phyloP scores from a whole-genome alignment of 2,113 vertebrate species.

The Merops nubicus region DNA sequence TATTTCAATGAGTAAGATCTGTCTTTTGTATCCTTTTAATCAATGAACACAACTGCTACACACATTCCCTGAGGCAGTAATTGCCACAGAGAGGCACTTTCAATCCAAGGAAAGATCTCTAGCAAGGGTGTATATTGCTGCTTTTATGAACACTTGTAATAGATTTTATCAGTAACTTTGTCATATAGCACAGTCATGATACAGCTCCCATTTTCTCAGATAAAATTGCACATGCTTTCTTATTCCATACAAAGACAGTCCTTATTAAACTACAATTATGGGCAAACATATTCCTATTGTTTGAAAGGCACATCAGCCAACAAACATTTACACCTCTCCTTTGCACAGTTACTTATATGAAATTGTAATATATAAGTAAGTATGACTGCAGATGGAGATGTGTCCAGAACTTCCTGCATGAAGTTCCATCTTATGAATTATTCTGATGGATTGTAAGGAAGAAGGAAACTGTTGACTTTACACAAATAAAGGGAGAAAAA shows the following conservation, averaged over 20 bases:
- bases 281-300: background rate
- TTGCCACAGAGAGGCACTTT: conserved; percentile 42
- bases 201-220: background rate
- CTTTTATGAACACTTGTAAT: background rate
- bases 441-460: background rate
- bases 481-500: background rate
- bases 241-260: background rate
- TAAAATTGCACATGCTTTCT: background rate
- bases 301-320: background rate
- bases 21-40: conserved; percentile 64
- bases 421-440: background rate
- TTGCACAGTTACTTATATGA: background rate
- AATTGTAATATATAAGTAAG: background rate
- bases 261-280: background rate
- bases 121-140: background rate
- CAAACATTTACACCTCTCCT: background rate
- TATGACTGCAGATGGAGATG: background rate
- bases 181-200: background rate
- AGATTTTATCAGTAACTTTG: conserved; percentile 36
- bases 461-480: background rate
- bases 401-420: background rate
- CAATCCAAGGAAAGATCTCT: background rate
- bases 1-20: conserved; percentile 61
- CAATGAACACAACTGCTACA: conserved; percentile 56
- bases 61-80: conserved; percentile 34